These are phyloP conservation scores for Ornithorhynchus anatinus DNA, from an alignment of 2,113 vertebrate species.

Conservation along the genomic window DNA sequence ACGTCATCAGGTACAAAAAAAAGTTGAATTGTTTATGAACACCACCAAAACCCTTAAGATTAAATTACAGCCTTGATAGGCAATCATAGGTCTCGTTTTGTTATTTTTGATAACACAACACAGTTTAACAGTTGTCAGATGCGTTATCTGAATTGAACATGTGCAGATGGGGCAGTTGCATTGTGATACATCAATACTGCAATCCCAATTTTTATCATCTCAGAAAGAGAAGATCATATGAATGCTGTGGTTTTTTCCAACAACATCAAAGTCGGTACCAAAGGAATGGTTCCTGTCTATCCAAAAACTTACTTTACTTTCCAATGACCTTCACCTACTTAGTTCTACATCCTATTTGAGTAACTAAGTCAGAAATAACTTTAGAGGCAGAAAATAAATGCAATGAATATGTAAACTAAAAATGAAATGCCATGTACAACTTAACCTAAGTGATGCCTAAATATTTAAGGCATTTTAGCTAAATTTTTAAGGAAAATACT, in stretches of 20 bases:
- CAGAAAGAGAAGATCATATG: slow-evolving; percentile 14
- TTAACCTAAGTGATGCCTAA: not conserved
- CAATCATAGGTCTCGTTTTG: slow-evolving; percentile 66
- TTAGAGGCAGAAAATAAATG: too few species aligned
- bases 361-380: too few species aligned
- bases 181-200: not conserved
- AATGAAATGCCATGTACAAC: slow-evolving; percentile 20
- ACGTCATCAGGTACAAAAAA: slow-evolving; percentile 70
- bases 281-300: too few species aligned
- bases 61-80: slow-evolving; percentile 73
- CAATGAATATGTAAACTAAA: not conserved
- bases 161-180: slow-evolving; percentile 1
- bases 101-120: slow-evolving; percentile 70
- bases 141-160: slow-evolving; percentile 40
- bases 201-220: slow-evolving; percentile 33
- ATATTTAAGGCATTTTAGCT: not conserved
- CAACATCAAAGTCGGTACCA: slow-evolving; percentile 28
- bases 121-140: slow-evolving; percentile 63
- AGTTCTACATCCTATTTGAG: too few species aligned
- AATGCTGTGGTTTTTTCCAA: slow-evolving; percentile 5
- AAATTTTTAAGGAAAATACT: not conserved
- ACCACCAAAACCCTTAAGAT: slow-evolving; percentile 74
- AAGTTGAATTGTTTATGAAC: slow-evolving; percentile 70
- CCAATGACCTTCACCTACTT: too few species aligned
- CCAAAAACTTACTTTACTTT: too few species aligned